Percentiles rank a stretch among this genome's conserved stretches.
phyloP scores from a whole-genome alignment of 2,888 invertebrate genomes.

The Agrochola macilenta region DNA sequence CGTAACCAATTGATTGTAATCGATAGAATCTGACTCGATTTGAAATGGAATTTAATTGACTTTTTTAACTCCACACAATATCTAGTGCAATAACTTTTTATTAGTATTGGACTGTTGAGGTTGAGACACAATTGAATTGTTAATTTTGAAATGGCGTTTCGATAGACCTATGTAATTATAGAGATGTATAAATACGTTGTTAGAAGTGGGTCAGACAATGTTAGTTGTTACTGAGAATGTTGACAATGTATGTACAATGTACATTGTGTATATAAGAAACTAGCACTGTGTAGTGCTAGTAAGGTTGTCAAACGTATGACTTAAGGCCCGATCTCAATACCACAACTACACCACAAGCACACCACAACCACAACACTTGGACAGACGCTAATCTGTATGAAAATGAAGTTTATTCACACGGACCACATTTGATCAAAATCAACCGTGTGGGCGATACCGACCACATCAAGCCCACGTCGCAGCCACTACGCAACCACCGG shows the following conservation, averaged over 20 bases:
- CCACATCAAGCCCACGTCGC: background rate
- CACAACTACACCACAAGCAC: no score
- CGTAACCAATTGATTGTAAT: constrained; percentile 63
- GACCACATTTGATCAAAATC: background rate
- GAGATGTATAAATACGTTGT: constrained; percentile 53
- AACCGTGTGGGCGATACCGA: no score
- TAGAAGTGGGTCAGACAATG: constrained; percentile 60
- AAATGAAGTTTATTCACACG: background rate
- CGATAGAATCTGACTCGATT: constrained; percentile 50
- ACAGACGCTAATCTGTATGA: background rate
- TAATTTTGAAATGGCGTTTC: constrained; percentile 61
- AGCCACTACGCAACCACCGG: background rate
- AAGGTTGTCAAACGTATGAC: constrained; percentile 19
- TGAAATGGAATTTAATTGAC: constrained; percentile 56
- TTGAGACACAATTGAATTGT: constrained; percentile 62
- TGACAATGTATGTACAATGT: constrained; percentile 50
- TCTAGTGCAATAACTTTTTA: constrained; percentile 60
- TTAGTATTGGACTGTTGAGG: constrained; percentile 49
- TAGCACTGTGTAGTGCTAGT: constrained; percentile 2
- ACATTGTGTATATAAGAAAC: constrained; percentile 43
- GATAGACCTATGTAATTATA: constrained; percentile 58
- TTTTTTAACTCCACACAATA: constrained; percentile 57
- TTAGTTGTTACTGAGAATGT: constrained; percentile 48
- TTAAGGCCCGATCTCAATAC: background rate
- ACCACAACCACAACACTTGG: background rate